Evolutionary conservation across 2,888 invertebrate genomes (phyloP), one percentile per base, ranked within the genome.

Genomic region (Linyphia triangularis): DNA sequence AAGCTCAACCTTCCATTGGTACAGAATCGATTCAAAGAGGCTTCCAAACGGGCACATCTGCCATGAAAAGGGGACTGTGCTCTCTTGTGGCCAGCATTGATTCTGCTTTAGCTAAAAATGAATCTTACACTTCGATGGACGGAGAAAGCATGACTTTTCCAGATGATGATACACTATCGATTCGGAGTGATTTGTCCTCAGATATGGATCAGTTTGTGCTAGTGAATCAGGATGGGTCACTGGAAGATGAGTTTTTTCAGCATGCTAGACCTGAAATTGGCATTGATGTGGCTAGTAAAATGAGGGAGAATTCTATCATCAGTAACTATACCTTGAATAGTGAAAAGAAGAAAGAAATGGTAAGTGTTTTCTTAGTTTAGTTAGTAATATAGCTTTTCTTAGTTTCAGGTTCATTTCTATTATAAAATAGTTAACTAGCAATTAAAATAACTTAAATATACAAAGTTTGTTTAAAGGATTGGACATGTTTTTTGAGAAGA

Each of bases 101-200:
- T 75, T 86, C 90, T 16, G 86, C 88, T 10, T 24, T 89, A 22
- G 16, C 83, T 5, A 90, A 88, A 75, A 88, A 65, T 30, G 85
- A 85, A 10, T 33, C 19, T 19, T 88, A 67, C 22, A 77, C 28
- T n/a, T 75, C 72, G 10, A 40, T 72, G 26, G 89, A 90, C 77
- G 70, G 30, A n/a, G 85, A 84, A 6, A 88, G 33, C 24, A 28
- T 69, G 7, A 88, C 89, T 2, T 77, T 85, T 65, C 79, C 67
- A 10, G 90, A 91, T 85, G 91, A 91, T 59, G 91, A 91, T 81
- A 72, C 90, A n/a, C 28, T 89, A 9, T 91, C 91, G 1, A 83
- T 90, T 10, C 78, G 89, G 43, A 90, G 90, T 72, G 91, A 91
- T 85, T 65, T 90, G 13, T 90, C 90, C 10, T 90, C 90, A 22